Conservation (phyloP, 2,888 invertebrate species). For the Rhynchonema sp. region DNA sequence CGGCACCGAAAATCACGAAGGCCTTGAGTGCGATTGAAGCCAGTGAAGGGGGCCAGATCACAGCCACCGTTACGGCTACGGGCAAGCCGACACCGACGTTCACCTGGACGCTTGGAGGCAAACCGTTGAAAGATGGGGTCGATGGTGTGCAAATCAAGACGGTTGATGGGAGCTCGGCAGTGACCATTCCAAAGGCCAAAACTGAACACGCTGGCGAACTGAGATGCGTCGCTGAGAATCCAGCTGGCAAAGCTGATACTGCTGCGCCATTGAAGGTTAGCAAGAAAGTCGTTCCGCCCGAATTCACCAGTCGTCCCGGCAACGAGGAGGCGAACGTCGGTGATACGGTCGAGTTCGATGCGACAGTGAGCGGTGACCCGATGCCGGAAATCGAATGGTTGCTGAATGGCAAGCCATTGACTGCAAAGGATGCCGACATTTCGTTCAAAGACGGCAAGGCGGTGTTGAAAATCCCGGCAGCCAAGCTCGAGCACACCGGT, state of each 20-base stretch:
- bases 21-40: background rate
- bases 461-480: conserved; percentile 17
- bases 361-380: conserved; percentile 26
- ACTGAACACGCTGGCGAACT: background rate
- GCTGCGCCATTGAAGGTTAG: background rate
- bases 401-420: background rate
- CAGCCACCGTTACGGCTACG: background rate
- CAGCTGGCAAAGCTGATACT: background rate
- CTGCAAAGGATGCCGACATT: background rate
- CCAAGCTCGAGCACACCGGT: conserved; percentile 9
- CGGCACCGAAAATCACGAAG: background rate
- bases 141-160: background rate
- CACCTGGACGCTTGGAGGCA: background rate
- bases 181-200: background rate
- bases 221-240: background rate
- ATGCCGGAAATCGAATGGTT: conserved; percentile 21
- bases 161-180: background rate
- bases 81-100: background rate
- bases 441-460: conserved; percentile 14
- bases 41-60: background rate
- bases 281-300: background rate
- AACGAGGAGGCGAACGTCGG: background rate
- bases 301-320: background rate
- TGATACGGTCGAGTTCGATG: background rate
- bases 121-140: background rate